These are phyloP conservation scores for Mythimna albipuncta DNA, from an alignment of 2,888 invertebrate genomes.

Conservation along the genomic window DNA sequence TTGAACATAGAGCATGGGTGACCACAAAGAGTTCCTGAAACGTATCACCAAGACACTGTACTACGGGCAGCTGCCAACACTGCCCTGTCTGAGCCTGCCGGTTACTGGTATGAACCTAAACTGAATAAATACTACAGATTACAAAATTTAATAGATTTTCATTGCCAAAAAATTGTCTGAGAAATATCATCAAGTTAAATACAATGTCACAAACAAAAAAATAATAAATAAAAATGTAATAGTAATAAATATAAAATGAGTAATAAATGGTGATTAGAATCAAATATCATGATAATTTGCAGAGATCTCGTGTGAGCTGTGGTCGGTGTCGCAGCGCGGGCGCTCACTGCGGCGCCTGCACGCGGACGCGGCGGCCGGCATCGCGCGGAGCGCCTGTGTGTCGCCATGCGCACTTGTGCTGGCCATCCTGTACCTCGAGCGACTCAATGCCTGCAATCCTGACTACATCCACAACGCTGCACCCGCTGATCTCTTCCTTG, in stretches of 20 bases:
- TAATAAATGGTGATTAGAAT: neutral
- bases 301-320: constrained; percentile 96
- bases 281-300: constrained; percentile 45
- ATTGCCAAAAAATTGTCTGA: neutral
- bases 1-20: constrained; percentile 90
- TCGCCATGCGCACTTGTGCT: constrained; percentile 98
- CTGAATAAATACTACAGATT: neutral
- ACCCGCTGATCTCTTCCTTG: constrained; percentile 98
- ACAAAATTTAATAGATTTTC: neutral
- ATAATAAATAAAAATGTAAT: no score
- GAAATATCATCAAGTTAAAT: neutral
- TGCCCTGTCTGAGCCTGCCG: constrained; percentile 94
- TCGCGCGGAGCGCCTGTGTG: constrained; percentile 95
- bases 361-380: constrained; percentile 94
- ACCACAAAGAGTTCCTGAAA: constrained; percentile 94
- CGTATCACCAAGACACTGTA: constrained; percentile 97
- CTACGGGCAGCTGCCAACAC: constrained; percentile 95
- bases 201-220: neutral
- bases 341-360: constrained; percentile 94
- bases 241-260: neutral
- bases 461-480: constrained; percentile 95
- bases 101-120: constrained; percentile 92
- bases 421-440: constrained; percentile 97
- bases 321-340: constrained; percentile 94
- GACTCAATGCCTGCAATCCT: constrained; percentile 95